Evolutionary conservation across 2,888 invertebrate species (phyloP).

Genomic region (Amiota communis): DNA sequence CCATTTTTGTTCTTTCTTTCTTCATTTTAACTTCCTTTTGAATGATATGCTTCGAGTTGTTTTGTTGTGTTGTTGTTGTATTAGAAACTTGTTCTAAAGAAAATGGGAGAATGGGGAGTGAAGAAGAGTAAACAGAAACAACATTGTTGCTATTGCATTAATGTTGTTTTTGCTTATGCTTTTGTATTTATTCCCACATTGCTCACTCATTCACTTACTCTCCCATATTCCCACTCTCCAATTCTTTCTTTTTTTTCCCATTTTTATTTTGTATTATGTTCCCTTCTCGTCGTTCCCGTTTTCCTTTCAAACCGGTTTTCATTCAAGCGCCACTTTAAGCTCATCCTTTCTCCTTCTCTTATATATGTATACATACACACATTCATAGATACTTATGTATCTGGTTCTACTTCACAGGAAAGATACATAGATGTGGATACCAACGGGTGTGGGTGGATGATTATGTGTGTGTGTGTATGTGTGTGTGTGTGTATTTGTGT

Average conservation of each 20-base stretch:
- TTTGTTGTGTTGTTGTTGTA: constrained; percentile 49
- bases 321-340: constrained; percentile 61
- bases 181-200: constrained; percentile 11
- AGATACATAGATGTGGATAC: constrained; percentile 46
- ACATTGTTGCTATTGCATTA: constrained; percentile 38
- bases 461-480: constrained; percentile 2
- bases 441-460: constrained; percentile 23
- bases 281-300: not conserved
- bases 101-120: constrained; percentile 15
- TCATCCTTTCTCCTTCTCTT: constrained; percentile 48
- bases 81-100: constrained; percentile 60
- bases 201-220: constrained; percentile 23
- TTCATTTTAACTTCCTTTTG: constrained; percentile 42
- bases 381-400: constrained; percentile 22
- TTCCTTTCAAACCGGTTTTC: constrained; percentile 42
- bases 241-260: too few relatives aligned
- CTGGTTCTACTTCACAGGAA: constrained; percentile 56
- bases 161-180: constrained; percentile 24
- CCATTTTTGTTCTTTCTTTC: constrained; percentile 35
- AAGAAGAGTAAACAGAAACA: not conserved
- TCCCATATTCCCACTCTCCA: constrained; percentile 14
- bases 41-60: constrained; percentile 41
- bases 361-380: constrained; percentile 56
- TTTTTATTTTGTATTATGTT: not conserved
- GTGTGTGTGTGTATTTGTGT: constrained; percentile 51